Conservation (phyloP, 1,140 invertebrate genomes). For the Polyergus mexicanus region DNA sequence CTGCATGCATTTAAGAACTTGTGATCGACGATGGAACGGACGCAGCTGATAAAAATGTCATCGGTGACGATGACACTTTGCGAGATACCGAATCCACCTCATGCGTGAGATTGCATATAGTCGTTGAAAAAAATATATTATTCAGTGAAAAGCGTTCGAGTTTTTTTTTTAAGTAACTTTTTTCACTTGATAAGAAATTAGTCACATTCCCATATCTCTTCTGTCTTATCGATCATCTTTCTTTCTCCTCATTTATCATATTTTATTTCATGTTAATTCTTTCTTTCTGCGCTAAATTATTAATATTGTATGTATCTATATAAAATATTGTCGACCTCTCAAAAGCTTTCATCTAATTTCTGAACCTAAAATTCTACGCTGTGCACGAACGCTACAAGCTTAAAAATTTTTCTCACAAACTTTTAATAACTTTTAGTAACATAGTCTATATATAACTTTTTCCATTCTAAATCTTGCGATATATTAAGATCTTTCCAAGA, state of each 20-base stretch:
- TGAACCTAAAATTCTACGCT: not conserved
- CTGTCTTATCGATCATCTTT: not conserved
- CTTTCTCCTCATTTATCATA: not conserved
- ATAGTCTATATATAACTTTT: not conserved
- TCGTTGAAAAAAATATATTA: conserved; percentile 19
- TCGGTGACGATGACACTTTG: not conserved
- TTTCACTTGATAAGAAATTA: not conserved
- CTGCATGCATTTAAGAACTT: conserved; percentile 32
- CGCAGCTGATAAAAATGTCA: conserved; percentile 49
- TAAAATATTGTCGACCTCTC: not conserved
- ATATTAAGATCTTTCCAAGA: not conserved
- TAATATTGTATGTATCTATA: not conserved
- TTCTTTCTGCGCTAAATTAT: not conserved
- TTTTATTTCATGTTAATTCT: not conserved
- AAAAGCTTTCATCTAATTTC: not conserved
- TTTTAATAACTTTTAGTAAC: not conserved
- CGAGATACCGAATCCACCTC: conserved; percentile 8
- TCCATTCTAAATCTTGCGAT: not conserved
- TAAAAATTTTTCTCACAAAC: not conserved
- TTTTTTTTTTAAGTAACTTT: not conserved
- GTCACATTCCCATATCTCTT: not conserved
- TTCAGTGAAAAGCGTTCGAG: not conserved
- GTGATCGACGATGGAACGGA: not conserved
- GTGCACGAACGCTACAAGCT: not conserved
- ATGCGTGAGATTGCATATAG: not conserved